Conservation (phyloP, 2,888 invertebrate species). For the Athrips mouffetella region DNA sequence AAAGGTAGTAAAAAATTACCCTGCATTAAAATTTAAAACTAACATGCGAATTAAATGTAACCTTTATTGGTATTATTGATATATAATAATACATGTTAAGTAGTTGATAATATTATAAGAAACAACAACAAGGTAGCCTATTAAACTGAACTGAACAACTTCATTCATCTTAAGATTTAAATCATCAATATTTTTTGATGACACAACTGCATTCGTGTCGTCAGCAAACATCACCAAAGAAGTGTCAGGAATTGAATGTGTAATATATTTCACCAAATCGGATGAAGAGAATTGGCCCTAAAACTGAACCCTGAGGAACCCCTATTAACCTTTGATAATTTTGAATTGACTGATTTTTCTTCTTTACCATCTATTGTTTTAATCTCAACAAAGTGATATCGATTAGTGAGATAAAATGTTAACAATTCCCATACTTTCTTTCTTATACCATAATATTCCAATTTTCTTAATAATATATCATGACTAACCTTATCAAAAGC, state of each 20-base stretch:
- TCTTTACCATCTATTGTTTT: background rate
- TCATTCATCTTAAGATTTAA: too few relatives aligned
- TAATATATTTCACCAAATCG: background rate
- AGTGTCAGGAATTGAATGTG: background rate
- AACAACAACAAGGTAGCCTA: too few relatives aligned
- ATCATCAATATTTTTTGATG: background rate
- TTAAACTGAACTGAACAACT: too few relatives aligned
- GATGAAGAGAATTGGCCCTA: background rate
- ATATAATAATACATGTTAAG: too few relatives aligned
- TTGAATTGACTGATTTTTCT: background rate
- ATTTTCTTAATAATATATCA: background rate
- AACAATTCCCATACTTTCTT: background rate
- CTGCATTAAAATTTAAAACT: too few relatives aligned
- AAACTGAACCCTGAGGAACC: background rate
- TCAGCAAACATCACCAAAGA: background rate
- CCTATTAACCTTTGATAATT: background rate
- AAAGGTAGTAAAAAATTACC: too few relatives aligned
- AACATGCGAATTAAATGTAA: too few relatives aligned
- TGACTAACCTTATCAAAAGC: slow-evolving; percentile 4
- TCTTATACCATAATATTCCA: too few relatives aligned
- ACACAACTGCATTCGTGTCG: slow-evolving; percentile 9
- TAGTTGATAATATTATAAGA: too few relatives aligned
- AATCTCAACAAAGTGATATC: slow-evolving; percentile 4
- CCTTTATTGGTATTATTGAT: too few relatives aligned
- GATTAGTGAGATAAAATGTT: background rate